A percentile compares a stretch with the other conserved stretches of the same genome.
These are phyloP conservation scores for Ammospiza caudacuta DNA, from an alignment of 2,113 vertebrate species.

Conservation along the genomic window DNA sequence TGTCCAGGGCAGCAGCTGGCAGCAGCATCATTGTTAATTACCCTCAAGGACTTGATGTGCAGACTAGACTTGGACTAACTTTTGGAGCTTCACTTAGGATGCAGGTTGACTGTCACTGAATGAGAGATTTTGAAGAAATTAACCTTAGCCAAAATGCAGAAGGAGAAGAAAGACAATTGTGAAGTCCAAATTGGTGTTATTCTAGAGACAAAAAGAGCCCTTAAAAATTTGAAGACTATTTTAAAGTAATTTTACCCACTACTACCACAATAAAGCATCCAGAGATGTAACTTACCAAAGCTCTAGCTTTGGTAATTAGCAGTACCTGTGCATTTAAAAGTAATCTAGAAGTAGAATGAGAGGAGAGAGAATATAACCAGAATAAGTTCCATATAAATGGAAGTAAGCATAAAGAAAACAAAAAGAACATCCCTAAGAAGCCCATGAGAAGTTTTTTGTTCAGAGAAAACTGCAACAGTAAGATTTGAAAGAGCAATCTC, in stretches of 20 bases:
- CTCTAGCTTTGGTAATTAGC: slow-evolving; percentile 18
- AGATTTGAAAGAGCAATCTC: not conserved
- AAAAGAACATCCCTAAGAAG: not conserved
- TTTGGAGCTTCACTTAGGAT: not conserved
- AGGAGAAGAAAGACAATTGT: not conserved
- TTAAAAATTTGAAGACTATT: not conserved
- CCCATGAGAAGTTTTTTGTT: not conserved
- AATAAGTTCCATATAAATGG: not conserved
- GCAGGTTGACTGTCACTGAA: not conserved
- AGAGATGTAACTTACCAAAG: not conserved
- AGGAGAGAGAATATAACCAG: not conserved
- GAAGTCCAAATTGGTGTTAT: not conserved
- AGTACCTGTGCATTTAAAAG: not conserved
- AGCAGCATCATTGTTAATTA: not conserved
- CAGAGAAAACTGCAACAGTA: not conserved
- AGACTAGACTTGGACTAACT: not conserved
- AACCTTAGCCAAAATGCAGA: not conserved
- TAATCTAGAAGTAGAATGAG: not conserved
- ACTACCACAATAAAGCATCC: not conserved
- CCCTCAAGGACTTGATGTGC: not conserved
- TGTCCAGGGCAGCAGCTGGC: not conserved
- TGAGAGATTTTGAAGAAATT: not conserved
- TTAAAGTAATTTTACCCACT: not conserved
- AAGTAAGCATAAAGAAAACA: not conserved
- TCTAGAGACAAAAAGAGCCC: not conserved